Conservation (phyloP, 2,797 vertebrate species). For the Labeo calbasu region DNA sequence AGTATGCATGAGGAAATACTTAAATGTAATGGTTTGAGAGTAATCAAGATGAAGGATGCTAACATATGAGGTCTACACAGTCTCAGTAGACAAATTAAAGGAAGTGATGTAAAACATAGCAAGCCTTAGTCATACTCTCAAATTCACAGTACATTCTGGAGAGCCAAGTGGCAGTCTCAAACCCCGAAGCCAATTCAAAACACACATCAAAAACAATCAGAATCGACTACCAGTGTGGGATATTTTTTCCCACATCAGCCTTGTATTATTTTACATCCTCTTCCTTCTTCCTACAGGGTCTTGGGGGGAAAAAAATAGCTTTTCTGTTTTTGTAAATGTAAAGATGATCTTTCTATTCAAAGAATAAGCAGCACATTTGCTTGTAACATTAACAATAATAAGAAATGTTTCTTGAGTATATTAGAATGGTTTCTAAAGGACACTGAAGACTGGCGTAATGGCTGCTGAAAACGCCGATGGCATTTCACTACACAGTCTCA, state of each 20-base stretch:
- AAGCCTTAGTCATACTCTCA: neutral
- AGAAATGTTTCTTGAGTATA: neutral
- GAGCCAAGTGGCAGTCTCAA: neutral
- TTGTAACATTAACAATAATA: neutral
- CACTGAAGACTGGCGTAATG: neutral
- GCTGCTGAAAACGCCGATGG: neutral
- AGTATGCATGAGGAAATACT: too few species aligned
- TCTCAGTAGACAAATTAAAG: neutral
- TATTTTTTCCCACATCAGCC: neutral
- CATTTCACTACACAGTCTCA: conserved; percentile 74
- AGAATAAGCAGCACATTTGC: neutral
- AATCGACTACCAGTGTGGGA: neutral
- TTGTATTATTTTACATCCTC: too few species aligned
- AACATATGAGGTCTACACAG: neutral
- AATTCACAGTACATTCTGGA: conserved; percentile 4
- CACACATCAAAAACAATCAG: conserved; percentile 5
- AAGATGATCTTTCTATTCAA: neutral
- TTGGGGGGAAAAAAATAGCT: neutral
- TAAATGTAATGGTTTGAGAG: neutral
- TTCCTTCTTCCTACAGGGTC: neutral
- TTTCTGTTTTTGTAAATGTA: neutral
- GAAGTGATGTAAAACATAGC: conserved; percentile 29
- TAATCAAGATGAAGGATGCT: neutral
- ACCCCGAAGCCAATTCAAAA: conserved; percentile 3
- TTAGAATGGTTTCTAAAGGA: neutral